phyloP scores from a whole-genome alignment of 2,888 invertebrate genomes.

The Athalia cordata region DNA sequence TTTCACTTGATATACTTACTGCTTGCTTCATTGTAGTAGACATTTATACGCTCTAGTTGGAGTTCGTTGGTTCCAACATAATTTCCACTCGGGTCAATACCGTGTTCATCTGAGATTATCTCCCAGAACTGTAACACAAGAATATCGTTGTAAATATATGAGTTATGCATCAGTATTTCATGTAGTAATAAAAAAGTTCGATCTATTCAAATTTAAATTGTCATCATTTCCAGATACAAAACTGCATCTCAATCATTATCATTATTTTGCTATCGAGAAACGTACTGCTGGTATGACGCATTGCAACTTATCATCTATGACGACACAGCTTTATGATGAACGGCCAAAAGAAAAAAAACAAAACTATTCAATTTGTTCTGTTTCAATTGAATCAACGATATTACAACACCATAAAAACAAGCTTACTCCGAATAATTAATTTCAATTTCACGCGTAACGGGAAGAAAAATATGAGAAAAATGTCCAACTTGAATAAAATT shows the following conservation, averaged over 20 bases:
- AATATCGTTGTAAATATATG: neutral
- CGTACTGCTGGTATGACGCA: neutral
- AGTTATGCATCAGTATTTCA: neutral
- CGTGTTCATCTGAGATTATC: constrained; percentile 76
- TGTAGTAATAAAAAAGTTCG: neutral
- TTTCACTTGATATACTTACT: constrained; percentile 53
- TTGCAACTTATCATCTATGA: constrained; percentile 10
- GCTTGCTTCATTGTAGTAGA: constrained; percentile 77
- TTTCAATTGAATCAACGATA: constrained; percentile 34
- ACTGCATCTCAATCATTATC: constrained; percentile 26
- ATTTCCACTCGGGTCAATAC: constrained; percentile 76
- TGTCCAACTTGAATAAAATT: too few species aligned
- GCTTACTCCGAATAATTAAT: too few species aligned
- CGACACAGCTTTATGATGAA: constrained; percentile 24
- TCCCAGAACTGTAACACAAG: constrained; percentile 43
- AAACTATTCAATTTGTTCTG: constrained; percentile 7
- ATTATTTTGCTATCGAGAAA: neutral
- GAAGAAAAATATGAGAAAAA: too few species aligned
- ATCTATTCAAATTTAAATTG: neutral
- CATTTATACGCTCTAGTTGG: constrained; percentile 77
- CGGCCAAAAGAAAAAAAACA: neutral
- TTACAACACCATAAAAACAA: neutral
- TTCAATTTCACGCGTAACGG: too few species aligned
- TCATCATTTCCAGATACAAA: neutral
- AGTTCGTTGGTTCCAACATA: constrained; percentile 76